phyloP scores from a whole-genome alignment of 2,113 vertebrate genomes.

The Vicugna pacos region DNA sequence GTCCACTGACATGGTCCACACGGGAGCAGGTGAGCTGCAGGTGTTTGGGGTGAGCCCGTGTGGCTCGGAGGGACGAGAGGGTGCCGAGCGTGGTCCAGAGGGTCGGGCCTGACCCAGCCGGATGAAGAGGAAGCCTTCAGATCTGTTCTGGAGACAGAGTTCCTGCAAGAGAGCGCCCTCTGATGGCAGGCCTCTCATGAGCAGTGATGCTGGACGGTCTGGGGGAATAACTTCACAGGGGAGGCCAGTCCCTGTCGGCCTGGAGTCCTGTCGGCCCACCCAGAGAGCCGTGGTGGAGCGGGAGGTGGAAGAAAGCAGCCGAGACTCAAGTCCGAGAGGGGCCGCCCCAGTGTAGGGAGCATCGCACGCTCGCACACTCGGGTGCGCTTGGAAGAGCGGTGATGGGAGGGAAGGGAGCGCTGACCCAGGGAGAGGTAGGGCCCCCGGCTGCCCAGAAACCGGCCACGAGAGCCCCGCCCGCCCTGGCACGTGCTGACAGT shows the following conservation, averaged over 20 bases:
- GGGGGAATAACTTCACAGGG: not conserved
- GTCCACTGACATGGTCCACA: accelerated
- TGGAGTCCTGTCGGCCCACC: too few relatives aligned
- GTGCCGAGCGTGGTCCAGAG: accelerated
- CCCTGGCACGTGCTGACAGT: not conserved
- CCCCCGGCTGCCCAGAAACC: too few relatives aligned
- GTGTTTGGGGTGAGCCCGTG: too few relatives aligned
- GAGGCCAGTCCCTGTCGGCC: not conserved
- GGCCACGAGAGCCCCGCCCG: too few relatives aligned
- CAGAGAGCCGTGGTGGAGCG: accelerated
- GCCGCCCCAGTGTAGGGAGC: too few relatives aligned
- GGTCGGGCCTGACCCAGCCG: not conserved
- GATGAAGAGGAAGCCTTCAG: not conserved
- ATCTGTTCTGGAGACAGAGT: not conserved
- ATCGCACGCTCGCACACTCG: too few relatives aligned
- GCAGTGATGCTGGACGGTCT: not conserved
- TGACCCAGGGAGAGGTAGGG: not conserved
- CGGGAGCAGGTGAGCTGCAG: not conserved
- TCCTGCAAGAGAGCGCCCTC: not conserved
- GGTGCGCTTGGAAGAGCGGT: not conserved
- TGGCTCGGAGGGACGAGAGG: not conserved
- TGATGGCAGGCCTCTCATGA: not conserved
- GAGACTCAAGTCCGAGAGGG: too few relatives aligned
- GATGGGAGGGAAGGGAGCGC: not conserved
- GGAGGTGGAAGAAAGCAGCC: too few relatives aligned